These are phyloP conservation scores for Corythornis leucogaster DNA, from an alignment of 2,797 vertebrate genomes.

Conservation along the genomic window DNA sequence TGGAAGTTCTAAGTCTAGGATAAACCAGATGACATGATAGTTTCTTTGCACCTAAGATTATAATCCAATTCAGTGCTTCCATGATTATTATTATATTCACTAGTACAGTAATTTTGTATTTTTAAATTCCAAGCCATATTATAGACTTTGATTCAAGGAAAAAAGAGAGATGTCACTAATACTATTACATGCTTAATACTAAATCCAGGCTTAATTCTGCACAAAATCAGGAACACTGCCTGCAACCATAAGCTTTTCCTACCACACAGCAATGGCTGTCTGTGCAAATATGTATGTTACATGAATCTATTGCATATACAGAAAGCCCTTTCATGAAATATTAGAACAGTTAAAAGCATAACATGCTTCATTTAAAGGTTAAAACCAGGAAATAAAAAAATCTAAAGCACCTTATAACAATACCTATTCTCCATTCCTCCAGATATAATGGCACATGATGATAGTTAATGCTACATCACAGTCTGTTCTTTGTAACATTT, in stretches of 20 bases:
- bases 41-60: background rate
- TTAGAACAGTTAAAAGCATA: background rate
- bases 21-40: rapidly evolving
- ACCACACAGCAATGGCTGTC: background rate
- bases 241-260: background rate
- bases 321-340: background rate
- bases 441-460: background rate
- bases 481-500: background rate
- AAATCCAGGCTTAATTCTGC: background rate
- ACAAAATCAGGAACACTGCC: background rate
- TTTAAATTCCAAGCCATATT: background rate
- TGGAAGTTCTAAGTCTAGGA: background rate
- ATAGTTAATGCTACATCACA: background rate
- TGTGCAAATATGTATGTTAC: background rate
- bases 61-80: background rate
- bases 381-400: background rate
- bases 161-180: background rate
- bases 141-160: background rate
- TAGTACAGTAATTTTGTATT: background rate
- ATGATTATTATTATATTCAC: background rate
- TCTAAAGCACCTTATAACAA: background rate
- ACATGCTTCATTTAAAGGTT: background rate
- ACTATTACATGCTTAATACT: background rate
- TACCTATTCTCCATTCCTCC: background rate
- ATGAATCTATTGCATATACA: background rate